Evolutionary conservation across 2,888 invertebrate genomes (phyloP).

Genomic region (Pseudeuparius sepicola): DNA sequence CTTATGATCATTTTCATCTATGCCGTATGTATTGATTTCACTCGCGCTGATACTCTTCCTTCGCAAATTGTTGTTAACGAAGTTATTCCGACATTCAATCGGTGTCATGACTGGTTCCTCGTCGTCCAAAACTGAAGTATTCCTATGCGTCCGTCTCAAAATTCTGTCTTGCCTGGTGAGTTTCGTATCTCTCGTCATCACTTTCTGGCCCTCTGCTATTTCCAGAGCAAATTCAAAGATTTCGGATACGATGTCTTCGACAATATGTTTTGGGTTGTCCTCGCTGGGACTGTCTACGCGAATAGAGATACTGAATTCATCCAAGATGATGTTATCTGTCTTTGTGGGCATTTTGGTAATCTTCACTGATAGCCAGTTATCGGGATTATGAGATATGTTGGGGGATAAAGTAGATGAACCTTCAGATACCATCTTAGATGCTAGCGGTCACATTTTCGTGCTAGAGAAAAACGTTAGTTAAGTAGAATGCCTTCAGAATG

Average conservation of each 20-base stretch:
- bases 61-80: constrained; percentile 17
- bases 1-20: no score
- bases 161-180: constrained; percentile 22
- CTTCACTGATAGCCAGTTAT: constrained; percentile 22
- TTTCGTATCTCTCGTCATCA: constrained; percentile 23
- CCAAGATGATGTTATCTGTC: constrained; percentile 16
- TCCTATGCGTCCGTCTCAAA: constrained; percentile 20
- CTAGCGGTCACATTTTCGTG: no score
- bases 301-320: no score
- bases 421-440: constrained; percentile 24
- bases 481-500: no score
- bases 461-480: no score
- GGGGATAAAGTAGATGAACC: constrained; percentile 18
- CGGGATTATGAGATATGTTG: constrained; percentile 18
- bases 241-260: constrained; percentile 22
- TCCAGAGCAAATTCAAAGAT: constrained; percentile 24
- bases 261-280: no score
- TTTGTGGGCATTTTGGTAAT: constrained; percentile 22
- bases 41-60: constrained; percentile 23
- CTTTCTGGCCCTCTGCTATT: constrained; percentile 20
- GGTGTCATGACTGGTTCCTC: constrained; percentile 16
- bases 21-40: no score
- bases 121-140: constrained; percentile 24
- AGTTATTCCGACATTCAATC: constrained; percentile 23
- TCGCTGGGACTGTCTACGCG: no score